Percentiles rank a stretch among this genome's conserved stretches.
These are phyloP conservation scores for Hypsopygia costalis DNA, from an alignment of 2,888 invertebrate genomes.

Conservation along the genomic window DNA sequence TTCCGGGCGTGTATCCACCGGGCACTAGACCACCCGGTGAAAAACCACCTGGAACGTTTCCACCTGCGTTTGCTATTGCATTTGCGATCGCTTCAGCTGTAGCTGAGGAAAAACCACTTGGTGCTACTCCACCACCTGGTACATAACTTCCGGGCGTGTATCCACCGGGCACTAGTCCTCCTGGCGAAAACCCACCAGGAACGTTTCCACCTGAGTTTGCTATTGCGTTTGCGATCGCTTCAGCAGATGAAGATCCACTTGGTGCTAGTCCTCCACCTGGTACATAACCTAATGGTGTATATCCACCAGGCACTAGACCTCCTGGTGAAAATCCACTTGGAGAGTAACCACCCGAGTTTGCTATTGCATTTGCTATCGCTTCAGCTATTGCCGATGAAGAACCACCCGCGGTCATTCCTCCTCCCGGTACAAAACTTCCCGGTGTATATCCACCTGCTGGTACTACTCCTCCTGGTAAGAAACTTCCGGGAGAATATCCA, in stretches of 20 bases:
- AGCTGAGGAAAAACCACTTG: neutral
- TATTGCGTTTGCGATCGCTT: slow-evolving; percentile 1
- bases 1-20: no score
- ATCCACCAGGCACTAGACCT: no score
- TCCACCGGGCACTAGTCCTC: no score
- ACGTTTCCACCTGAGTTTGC: neutral
- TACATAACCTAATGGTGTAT: no score
- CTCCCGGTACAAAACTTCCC: neutral
- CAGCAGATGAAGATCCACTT: neutral
- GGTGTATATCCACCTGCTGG: neutral
- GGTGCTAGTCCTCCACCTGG: no score
- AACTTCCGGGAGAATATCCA: neutral
- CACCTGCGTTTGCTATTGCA: no score
- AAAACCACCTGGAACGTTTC: no score
- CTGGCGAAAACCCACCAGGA: neutral
- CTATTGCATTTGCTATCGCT: neutral
- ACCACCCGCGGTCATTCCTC: neutral
- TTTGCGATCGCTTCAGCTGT: slow-evolving; percentile 1
- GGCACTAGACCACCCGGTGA: no score
- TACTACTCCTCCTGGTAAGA: neutral
- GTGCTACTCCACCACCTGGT: neutral
- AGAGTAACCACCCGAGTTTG: neutral
- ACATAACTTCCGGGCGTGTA: neutral
- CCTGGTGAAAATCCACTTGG: neutral
- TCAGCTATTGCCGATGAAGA: neutral